Evolutionary conservation across 2,797 vertebrate species (phyloP).

Genomic region (Chelon auratus): DNA sequence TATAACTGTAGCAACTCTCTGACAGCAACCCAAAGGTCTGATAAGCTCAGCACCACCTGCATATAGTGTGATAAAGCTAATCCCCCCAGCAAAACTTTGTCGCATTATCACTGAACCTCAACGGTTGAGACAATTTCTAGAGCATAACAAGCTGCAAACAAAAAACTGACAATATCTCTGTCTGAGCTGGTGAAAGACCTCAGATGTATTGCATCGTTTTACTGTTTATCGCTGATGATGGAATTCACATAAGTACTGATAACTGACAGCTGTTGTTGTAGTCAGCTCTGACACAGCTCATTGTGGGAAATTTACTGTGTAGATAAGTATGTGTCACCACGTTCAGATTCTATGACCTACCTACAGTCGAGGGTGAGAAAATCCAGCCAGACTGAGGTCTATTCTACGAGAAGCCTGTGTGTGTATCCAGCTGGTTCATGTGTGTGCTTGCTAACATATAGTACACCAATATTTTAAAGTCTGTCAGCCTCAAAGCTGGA

Average conservation of each 20-base stretch:
- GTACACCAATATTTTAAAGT: constrained; percentile 10
- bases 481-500: too few relatives aligned
- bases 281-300: not conserved
- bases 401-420: not conserved
- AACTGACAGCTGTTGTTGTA: not conserved
- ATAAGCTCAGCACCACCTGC: constrained; percentile 46
- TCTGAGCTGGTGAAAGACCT: not conserved
- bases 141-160: not conserved
- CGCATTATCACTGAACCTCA: constrained; percentile 5
- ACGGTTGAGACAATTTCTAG: constrained; percentile 9
- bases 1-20: constrained; percentile 45
- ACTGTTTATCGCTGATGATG: not conserved
- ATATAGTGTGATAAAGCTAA: constrained; percentile 19
- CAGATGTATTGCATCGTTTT: not conserved
- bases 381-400: not conserved
- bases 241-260: not conserved
- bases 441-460: not conserved
- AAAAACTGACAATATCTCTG: too few relatives aligned
- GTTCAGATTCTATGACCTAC: constrained; percentile 3
- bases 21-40: constrained; percentile 54
- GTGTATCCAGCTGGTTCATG: not conserved
- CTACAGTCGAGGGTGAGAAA: not conserved
- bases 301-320: not conserved
- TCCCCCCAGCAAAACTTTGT: not conserved
- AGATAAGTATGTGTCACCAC: constrained; percentile 25